Conservation (phyloP, 2,797 vertebrate genomes). For the Peromyscus attwateri region DNA sequence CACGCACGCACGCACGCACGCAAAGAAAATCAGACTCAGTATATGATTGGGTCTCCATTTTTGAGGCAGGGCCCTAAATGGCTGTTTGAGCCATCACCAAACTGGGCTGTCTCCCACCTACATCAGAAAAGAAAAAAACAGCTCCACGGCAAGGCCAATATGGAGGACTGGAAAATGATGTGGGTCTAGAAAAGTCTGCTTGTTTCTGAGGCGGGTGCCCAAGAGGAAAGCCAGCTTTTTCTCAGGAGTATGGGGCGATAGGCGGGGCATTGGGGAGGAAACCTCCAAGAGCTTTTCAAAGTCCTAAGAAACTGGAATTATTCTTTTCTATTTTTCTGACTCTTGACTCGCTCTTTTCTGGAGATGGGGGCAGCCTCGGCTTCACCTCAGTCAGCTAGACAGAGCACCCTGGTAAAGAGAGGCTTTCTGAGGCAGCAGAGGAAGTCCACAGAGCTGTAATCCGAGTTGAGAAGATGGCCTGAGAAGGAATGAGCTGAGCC, state of each 20-base stretch:
- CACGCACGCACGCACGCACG: too few species aligned
- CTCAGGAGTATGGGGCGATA: background rate
- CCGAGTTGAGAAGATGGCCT: conserved; percentile 18
- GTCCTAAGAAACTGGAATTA: background rate
- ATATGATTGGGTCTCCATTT: background rate
- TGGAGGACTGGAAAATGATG: conserved; percentile 29
- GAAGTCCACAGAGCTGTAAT: background rate
- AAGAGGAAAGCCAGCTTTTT: conserved; percentile 39
- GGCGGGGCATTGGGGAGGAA: background rate
- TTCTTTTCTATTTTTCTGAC: conserved; percentile 11
- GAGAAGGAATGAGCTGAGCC: background rate
- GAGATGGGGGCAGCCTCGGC: background rate
- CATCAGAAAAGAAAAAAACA: background rate
- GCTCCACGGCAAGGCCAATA: background rate
- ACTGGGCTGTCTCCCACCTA: background rate
- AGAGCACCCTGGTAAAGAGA: background rate
- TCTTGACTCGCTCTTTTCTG: conserved; percentile 34
- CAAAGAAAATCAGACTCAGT: background rate
- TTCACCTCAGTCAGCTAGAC: background rate
- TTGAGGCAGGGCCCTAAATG: background rate
- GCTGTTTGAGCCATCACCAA: background rate
- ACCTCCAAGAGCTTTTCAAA: background rate
- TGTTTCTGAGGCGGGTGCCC: conserved; percentile 52
- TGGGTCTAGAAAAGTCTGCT: conserved; percentile 24
- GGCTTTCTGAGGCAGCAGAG: background rate